These are phyloP conservation scores for Catharus ustulatus DNA, from an alignment of 2,797 vertebrate species.

Conservation along the genomic window DNA sequence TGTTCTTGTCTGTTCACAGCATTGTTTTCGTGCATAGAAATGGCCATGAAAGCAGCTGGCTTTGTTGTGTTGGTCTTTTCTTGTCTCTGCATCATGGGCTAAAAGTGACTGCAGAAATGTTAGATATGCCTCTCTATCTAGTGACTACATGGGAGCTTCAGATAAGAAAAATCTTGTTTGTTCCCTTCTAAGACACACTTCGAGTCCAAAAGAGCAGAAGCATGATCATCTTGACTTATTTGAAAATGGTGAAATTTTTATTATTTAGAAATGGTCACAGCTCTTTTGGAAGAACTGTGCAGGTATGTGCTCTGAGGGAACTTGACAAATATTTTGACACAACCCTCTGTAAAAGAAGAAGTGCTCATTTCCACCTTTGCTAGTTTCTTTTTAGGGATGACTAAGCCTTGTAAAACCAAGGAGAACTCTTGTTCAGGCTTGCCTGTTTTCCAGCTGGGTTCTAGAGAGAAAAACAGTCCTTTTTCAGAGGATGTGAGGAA, in stretches of 20 bases:
- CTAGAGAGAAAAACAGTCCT: not conserved
- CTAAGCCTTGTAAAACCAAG: not conserved
- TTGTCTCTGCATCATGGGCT: not conserved
- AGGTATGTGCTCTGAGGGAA: not conserved
- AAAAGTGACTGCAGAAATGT: not conserved
- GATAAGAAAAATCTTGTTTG: not conserved
- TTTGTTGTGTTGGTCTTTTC: not conserved
- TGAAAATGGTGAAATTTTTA: not conserved
- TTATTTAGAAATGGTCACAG: not conserved
- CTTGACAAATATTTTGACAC: not conserved
- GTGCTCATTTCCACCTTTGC: not conserved
- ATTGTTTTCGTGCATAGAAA: not conserved
- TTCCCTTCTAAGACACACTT: not conserved
- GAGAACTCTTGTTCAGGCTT: not conserved
- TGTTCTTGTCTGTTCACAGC: not conserved
- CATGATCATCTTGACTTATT: not conserved
- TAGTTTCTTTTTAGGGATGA: not conserved
- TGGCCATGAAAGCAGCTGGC: not conserved
- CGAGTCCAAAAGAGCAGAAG: not conserved
- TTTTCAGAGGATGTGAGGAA: not conserved
- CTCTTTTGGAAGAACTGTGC: not conserved
- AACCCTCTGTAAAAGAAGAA: not conserved
- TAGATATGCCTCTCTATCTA: not conserved
- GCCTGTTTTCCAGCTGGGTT: not conserved
- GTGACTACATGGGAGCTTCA: not conserved